Conservation (phyloP, 2,113 vertebrate species). For the Galbula dea region DNA sequence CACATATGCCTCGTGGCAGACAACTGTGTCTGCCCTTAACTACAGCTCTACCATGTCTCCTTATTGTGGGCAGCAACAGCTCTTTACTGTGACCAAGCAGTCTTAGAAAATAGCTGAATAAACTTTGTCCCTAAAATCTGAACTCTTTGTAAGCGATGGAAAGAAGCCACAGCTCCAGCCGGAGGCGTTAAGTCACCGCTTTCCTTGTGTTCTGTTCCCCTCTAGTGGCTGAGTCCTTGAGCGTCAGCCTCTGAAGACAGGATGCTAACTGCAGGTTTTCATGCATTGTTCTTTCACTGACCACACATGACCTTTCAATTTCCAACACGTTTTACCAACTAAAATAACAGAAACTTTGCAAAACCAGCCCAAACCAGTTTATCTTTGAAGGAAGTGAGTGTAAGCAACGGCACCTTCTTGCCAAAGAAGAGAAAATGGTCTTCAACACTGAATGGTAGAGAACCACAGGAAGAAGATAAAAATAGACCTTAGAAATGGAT, state of each 20-base stretch:
- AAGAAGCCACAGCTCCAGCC: not conserved
- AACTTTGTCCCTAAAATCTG: not conserved
- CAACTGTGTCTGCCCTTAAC: too few relatives aligned
- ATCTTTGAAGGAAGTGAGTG: not conserved
- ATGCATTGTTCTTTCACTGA: not conserved
- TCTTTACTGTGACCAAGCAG: not conserved
- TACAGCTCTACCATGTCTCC: not conserved
- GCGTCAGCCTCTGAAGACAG: not conserved
- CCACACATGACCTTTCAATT: not conserved
- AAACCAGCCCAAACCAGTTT: not conserved
- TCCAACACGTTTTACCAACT: not conserved
- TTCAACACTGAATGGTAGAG: not conserved
- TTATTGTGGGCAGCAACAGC: not conserved
- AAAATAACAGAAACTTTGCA: not conserved
- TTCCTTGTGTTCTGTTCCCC: slow-evolving; percentile 29
- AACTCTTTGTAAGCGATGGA: not conserved
- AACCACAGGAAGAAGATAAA: not conserved
- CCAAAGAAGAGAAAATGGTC: not conserved
- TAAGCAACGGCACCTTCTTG: not conserved
- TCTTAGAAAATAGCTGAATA: not conserved
- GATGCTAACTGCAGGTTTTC: not conserved
- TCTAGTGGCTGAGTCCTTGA: slow-evolving; percentile 38
- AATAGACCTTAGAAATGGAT: not conserved
- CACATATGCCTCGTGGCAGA: too few relatives aligned
- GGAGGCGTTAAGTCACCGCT: not conserved